These are phyloP conservation scores for Marisa cornuarietis DNA, from an alignment of 1,140 invertebrate species.

Conservation along the genomic window DNA sequence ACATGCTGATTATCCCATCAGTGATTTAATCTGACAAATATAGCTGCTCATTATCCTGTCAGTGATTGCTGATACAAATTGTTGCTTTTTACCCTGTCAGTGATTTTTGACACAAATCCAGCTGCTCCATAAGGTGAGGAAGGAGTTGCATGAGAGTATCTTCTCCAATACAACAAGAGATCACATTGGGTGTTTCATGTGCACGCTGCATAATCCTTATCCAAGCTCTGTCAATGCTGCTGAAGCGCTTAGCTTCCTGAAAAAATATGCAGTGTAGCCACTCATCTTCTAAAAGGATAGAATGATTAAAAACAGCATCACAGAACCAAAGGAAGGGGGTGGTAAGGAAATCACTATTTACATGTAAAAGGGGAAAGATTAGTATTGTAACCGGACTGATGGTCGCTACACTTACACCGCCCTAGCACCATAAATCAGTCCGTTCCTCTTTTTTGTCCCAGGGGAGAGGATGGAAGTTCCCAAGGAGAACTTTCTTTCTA, in stretches of 20 bases:
- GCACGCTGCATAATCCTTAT: constrained; percentile 97
- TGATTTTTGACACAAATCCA: constrained; percentile 96
- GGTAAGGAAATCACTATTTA: no score
- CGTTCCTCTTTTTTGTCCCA: no score
- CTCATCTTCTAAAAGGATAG: no score
- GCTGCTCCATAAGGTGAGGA: constrained; percentile 92
- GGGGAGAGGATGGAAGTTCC: no score
- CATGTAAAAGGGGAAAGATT: no score
- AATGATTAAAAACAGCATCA: no score
- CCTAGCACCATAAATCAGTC: no score
- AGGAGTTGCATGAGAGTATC: constrained; percentile 90
- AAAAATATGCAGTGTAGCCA: background rate
- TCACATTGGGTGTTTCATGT: constrained; percentile 92
- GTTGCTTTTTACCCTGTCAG: constrained; percentile 76
- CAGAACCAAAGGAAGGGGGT: no score
- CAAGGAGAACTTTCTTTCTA: no score
- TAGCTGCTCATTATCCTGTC: background rate
- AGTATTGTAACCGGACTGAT: no score
- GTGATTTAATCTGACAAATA: no score
- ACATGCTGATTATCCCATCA: background rate
- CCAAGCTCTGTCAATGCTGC: constrained; percentile 98
- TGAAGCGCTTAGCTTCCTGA: constrained; percentile 74
- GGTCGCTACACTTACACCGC: no score
- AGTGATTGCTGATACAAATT: constrained; percentile 72
- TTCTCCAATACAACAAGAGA: constrained; percentile 93